phyloP scores from a whole-genome alignment of 2,113 vertebrate species.

The Isurus oxyrinchus region DNA sequence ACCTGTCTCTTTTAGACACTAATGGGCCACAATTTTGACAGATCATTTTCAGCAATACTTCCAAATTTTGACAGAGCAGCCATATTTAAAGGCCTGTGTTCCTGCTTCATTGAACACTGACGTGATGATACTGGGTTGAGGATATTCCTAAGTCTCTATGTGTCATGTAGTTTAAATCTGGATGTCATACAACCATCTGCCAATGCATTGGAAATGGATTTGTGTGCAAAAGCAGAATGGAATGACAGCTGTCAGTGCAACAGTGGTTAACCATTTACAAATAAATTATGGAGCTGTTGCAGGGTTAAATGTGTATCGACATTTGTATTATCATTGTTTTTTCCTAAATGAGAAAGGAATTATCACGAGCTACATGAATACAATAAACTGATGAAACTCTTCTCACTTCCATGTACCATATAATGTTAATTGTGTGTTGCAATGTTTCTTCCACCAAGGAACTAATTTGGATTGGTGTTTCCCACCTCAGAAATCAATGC shows the following conservation, averaged over 20 bases:
- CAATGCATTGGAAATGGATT: slow-evolving; percentile 42
- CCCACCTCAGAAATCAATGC: neutral
- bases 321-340: neutral
- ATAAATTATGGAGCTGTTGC: slow-evolving; percentile 4
- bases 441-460: neutral
- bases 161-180: slow-evolving; percentile 54
- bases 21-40: slow-evolving; percentile 54
- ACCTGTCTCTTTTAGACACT: slow-evolving; percentile 50
- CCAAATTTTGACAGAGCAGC: slow-evolving; percentile 59
- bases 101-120: slow-evolving; percentile 56
- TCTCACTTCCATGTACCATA: neutral
- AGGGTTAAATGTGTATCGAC: neutral
- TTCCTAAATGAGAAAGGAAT: neutral
- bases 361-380: neutral
- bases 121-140: slow-evolving; percentile 50
- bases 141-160: slow-evolving; percentile 53
- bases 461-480: neutral
- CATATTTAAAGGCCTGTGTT: slow-evolving; percentile 46
- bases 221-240: neutral
- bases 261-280: neutral
- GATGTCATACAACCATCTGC: slow-evolving; percentile 69
- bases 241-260: neutral
- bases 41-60: slow-evolving; percentile 52
- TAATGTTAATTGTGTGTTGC: neutral
- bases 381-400: neutral